Evolutionary conservation across 1,140 invertebrate species (phyloP), one percentile per base, ranked within the genome.

Genomic region (Lasioglossum albipes): DNA sequence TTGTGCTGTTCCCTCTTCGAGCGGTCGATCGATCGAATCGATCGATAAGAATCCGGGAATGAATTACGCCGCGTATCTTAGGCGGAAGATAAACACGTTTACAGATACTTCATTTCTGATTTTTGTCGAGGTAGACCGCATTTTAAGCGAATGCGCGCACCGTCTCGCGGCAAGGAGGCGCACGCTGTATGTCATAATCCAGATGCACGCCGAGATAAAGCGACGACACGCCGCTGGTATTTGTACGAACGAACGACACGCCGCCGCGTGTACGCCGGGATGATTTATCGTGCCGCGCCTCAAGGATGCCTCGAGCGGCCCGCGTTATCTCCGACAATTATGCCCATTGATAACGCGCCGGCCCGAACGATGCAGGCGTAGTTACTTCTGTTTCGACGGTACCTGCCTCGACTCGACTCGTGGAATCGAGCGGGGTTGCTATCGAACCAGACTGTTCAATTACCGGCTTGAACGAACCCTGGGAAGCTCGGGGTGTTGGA

Each of bases 241-340:
- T 79, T 67, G 77, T 22, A 66, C 71, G 49, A 74, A 59, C n/a
- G 76, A 65, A 71, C 57, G 42, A 54, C 45, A 54, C 42, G 54
- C 78, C 22, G 62, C 54, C 16, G 18, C 20, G 36, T 67, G 45
- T 67, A 68, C n/a, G 62, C 69, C 68, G 22, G 72, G 42, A 64
- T 61, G 84, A 79, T 79, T 72, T 65, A 79, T 73, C 62, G 71
- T 20, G 7, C 10, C 31, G 9, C 42, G 75, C 68, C 22, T 49
- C 75, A 80, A 74, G 73, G 22, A 68, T 54, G 66, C 41, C 36
- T 41, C 52, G 54, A 22, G 41, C 83, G 71, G 57, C 59, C 73
- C 76, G 67, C 66, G 42, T 64, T 69, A 59, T 85, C 84, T 61
- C 54, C 73, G 83, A 64, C 78, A 81, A 85, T 84, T 81, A 84